Conservation (phyloP, 2,888 invertebrate genomes). For the Drosophila ezoana region DNA sequence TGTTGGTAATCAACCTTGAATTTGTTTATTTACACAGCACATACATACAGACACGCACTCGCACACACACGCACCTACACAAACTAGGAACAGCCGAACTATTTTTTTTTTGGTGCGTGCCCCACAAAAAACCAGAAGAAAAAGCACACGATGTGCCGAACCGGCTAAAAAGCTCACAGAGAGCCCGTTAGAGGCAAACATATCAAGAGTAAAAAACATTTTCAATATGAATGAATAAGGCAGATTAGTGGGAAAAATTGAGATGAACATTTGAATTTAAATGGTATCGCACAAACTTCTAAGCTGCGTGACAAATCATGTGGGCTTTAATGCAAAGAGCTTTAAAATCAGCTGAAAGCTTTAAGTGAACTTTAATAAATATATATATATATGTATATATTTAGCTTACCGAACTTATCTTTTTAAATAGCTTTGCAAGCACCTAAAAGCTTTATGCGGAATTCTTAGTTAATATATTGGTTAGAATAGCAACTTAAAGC, state of each 20-base stretch:
- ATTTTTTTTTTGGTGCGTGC: conserved; percentile 31
- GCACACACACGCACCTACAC: conserved; percentile 20
- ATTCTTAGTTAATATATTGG: neutral
- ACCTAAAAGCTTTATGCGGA: neutral
- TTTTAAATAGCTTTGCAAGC: neutral
- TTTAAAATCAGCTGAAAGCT: neutral
- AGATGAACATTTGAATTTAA: neutral
- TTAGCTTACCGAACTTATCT: no score
- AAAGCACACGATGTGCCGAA: conserved; percentile 15
- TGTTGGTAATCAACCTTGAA: conserved; percentile 79
- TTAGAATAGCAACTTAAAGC: no score
- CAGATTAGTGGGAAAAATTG: neutral
- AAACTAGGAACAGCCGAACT: conserved; percentile 30
- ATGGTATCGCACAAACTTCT: neutral
- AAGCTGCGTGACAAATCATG: no score
- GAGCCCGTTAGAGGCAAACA: conserved; percentile 5
- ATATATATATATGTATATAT: no score
- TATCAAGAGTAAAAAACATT: conserved; percentile 9
- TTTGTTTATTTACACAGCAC: conserved; percentile 57
- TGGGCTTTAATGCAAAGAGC: neutral
- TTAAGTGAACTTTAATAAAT: neutral
- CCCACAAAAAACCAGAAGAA: conserved; percentile 7
- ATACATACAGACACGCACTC: conserved; percentile 26
- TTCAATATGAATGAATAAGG: conserved; percentile 20
- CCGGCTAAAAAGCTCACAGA: conserved; percentile 19